Evolutionary conservation across 2,888 invertebrate genomes (phyloP), one percentile per base, ranked within the genome.

Genomic region (Sialis fuliginosa): DNA sequence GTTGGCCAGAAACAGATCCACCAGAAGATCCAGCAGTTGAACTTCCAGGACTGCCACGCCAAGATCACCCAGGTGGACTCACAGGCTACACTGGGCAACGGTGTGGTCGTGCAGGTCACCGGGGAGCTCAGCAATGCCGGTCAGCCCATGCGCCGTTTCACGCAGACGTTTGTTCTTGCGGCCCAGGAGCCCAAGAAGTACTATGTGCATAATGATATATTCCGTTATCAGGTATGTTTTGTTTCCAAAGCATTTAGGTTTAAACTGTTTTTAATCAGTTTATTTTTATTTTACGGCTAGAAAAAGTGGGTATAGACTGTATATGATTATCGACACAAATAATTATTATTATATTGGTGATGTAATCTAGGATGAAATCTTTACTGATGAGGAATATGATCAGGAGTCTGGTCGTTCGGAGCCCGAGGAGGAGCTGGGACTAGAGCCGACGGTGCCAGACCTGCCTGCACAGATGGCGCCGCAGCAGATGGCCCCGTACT

Each of bases 201-300:
- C 72, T 97, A 96, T 65, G 96, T 97, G 51, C 92, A 93, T 68
- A 97, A 97, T 67, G 96, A 97, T 69, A 96, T 97, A 66, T 97
- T 97, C 70, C 86, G 95, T 53, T 97, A 96, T 67, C 95, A 95
- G 77, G 91, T 78, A 52, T 22, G 22, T 8, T 45, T 45, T n/a
- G n/a, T 33, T 39, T 30, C 5, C 2, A n/a, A 10, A 42, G 3
- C 30, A 22, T n/a, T 22, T 30, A 4, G 13, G 9, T n/a, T 22
- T 13, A 9, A 6, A 13, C 9, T 22, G 22, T 22, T 7, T n/a
- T 5, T 6, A 6, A 6, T 22, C 5, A 22, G 5, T 6, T 40
- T 5, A 5, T 42, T 42, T 42, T 13, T 12, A 13, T 42, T 30
- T 10, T n/a, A 13, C 12, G 40, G 12, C 22, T 13, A 6, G 41